Conservation (phyloP, 2,113 vertebrate species). For the Anolis carolinensis region DNA sequence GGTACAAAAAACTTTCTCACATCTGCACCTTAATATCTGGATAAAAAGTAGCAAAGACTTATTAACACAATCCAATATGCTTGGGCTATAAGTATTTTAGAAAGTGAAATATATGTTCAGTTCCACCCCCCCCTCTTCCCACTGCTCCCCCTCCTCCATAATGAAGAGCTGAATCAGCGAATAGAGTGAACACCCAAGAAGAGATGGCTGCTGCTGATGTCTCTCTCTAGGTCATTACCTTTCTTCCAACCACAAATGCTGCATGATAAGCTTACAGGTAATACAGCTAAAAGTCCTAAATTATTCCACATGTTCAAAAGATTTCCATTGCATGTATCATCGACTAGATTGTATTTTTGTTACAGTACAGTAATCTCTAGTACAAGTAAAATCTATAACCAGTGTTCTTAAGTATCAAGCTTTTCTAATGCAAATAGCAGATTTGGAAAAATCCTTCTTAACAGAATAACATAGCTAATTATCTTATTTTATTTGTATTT, state of each 20-base stretch:
- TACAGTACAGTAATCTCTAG: conserved; percentile 65
- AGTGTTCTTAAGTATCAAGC: conserved; percentile 60
- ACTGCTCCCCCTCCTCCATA: conserved; percentile 72
- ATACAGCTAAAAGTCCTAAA: conserved; percentile 77
- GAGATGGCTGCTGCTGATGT: conserved; percentile 90
- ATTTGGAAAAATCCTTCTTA: conserved; percentile 37
- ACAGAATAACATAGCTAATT: conserved; percentile 49
- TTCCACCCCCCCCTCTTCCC: conserved; percentile 65
- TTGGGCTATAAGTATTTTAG: conserved; percentile 71
- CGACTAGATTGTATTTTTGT: conserved; percentile 61
- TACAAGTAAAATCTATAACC: conserved; percentile 62
- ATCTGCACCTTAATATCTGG: conserved; percentile 61
- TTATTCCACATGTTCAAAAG: conserved; percentile 74
- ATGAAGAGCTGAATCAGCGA: conserved; percentile 92
- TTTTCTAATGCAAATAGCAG: conserved; percentile 61
- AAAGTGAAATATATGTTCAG: conserved; percentile 83
- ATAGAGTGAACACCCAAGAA: conserved; percentile 80
- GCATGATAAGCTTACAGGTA: conserved; percentile 88
- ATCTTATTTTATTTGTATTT: conserved; percentile 58
- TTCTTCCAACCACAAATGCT: conserved; percentile 81
- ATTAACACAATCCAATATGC: conserved; percentile 34
- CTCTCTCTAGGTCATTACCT: conserved; percentile 89
- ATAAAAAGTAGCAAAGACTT: conserved; percentile 59
- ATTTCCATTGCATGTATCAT: conserved; percentile 73
- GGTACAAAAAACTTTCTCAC: conserved; percentile 61